Evolutionary conservation across 1,140 invertebrate species (phyloP), one percentile per base, ranked within the genome.

Genomic region (Papilio machaon): DNA sequence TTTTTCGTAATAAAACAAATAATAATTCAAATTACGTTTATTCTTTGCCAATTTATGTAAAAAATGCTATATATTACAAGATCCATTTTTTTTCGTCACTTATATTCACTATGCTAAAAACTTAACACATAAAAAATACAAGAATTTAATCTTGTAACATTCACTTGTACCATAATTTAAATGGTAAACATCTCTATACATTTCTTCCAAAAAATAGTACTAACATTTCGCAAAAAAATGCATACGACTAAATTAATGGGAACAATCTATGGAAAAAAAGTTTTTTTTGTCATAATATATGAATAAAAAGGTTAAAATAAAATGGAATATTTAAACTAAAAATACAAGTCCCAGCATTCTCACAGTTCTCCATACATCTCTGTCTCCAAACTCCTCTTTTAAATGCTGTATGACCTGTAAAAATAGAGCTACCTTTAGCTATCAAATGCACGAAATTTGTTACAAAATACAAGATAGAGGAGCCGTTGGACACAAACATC

Each of bases 11-110:
- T 64, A 78, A 78, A 78, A 19, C 6, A 58, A 58, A 46, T 64
- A 15, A 43, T 52, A 35, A n/a, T 54, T 54, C 49, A 77, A 17
- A 17, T 77, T 78, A 75, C 46, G 13, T 75, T 78, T 78, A 78
- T 78, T 78, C 49, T 78, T 78, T 78, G 30, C 54, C 38, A 78
- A 78, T 78, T 43, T 11, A 78, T 43, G 64, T 78, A 78, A 35
- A 75, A 49, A 60, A 60, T 78, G 52, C 54, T 54, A 77, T 77
- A 77, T 77, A 58, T 77, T 77, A 77, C 76, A 78, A 78, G 54
- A 60, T 60, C 54, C 38, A 64, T 10, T 60, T 47, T 38, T 46
- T 75, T 75, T 54, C 76, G 19, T 38, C 43, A 54, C 49, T 58
- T 54, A 10, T 58, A 54, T 35, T 23, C 19, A 75, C 46, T 74